Evolutionary conservation across 2,113 vertebrate species (phyloP), one percentile per base, ranked within the genome.

Genomic region (Suricata suricatta): DNA sequence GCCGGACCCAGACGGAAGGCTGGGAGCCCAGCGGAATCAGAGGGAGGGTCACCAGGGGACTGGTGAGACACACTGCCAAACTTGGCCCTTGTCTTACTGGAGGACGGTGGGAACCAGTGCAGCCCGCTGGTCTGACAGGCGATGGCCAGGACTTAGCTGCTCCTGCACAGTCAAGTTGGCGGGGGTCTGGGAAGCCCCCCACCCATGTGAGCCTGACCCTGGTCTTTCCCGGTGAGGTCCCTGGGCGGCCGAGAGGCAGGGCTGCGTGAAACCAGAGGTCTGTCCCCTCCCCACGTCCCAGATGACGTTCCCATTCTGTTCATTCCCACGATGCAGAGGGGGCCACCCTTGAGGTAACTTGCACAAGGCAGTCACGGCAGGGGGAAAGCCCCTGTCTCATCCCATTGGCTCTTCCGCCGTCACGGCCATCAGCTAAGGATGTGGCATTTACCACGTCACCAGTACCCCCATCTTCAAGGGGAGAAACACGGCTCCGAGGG

Each of bases 371-470:
- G 54, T 35, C 38, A 29, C 0, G 14, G 47, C 15, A 7, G 47
- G 7, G n/a, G 13, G 52, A 44, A 41, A 33, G 52, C 16, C 8
- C 11, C 38, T 9, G 12, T 47, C 31, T 11, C 41, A 7, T 21
- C 19, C 72, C 8, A 5, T n/a, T 10, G 12, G 31, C 29, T 76
- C 31, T 33, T 17, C 33, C 11, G 11, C 19, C 0, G 0, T 44
- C 38, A 25, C 12, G 3, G 57, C 54, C 14, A 15, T 31, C 21
- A 12, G 87, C 57, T 8, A 27, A 23, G 54, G 38, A 17, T 14
- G 33, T 11, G 35, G 44, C 63, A 41, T 69, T 69, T 23, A 41
- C 89, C 23, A 21, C 4, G 9, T 54, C 33, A 9, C 47, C 77
- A 2, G 7, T 13, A 33, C 23, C 69, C n/a, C 44, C 33, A 33